Evolutionary conservation across 2,113 vertebrate genomes (phyloP).

Genomic region (Calidris pygmaea): DNA sequence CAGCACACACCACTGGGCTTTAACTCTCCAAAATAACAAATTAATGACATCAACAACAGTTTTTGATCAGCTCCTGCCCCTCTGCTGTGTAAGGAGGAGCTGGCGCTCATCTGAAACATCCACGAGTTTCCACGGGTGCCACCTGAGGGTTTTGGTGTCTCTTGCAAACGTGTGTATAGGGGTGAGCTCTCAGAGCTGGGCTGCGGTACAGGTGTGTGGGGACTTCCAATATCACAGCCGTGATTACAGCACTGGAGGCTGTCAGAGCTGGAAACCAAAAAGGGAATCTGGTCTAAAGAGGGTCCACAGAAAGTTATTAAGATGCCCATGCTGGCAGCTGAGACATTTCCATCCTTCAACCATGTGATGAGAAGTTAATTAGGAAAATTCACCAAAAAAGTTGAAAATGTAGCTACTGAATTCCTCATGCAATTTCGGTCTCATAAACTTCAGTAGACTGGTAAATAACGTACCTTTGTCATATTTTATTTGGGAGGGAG

Average conservation of each 20-base stretch:
- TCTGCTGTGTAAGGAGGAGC: background rate
- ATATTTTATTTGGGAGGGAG: background rate
- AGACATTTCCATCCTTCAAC: background rate
- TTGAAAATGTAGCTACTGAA: background rate
- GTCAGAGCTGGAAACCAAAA: background rate
- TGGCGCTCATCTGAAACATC: background rate
- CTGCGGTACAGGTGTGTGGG: background rate
- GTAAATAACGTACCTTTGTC: background rate
- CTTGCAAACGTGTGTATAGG: background rate
- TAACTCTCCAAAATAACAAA: background rate
- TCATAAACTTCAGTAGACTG: background rate
- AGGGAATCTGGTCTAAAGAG: background rate
- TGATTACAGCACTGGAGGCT: background rate
- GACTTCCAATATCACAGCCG: background rate
- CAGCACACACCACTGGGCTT: background rate
- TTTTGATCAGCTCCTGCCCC: background rate
- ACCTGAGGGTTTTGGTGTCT: background rate
- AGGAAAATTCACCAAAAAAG: background rate
- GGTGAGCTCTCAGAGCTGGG: background rate
- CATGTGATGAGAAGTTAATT: background rate
- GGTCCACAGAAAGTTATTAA: background rate
- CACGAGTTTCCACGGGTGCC: background rate
- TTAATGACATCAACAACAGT: background rate
- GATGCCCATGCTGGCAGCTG: background rate
- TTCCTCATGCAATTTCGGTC: background rate